Base-by-base conservation (phyloP, 2,113 vertebrate species). In the Lucifuga dentata region DNA sequence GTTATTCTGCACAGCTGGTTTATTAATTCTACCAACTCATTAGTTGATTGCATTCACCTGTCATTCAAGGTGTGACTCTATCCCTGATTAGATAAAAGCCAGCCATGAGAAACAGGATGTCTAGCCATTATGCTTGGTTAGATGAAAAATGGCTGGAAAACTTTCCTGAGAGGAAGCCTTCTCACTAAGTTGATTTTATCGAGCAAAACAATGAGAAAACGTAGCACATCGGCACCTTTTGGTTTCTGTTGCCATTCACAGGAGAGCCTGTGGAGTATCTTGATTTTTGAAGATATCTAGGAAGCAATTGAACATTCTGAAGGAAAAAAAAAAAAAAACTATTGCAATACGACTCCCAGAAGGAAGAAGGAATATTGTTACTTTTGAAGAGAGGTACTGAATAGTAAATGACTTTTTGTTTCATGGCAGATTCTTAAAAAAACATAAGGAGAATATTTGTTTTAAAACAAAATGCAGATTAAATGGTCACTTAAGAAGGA, bases 1-100 rank as follows among this genome's bases (percentile, higher is more conserved):
- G 26, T 7, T 29, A n/a, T n/a, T 7, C 26, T 29, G 3, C 26
- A 29, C 26, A 29, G 26, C 26, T 7, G 26, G 3, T 29, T 29
- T 29, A 29, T 29, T 29, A 29, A 29, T 29, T 29, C 26, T 29
- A 29, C 26, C 26, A 3, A 29, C 26, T 29, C 26, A 7, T 29
- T 29, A 29, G 26, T 29, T 29, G 7, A 29, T 29, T 29, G 26
- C 26, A 29, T 29, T 29, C 26, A 29, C 3, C 26, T 29, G 26
- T 7, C 26, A 3, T 29, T 7, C 26, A 3, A 29, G 26, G 26
- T 29, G 26, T 29, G 26, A 29, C 26, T 29, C 26, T 7, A 29
- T 29, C 53, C 38, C 55, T 39, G 16, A 36, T 23, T 43, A 3
- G 53, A 16, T 61, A 21, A 45, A 49, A 52, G 33, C 15, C 65